Evolutionary conservation across 2,888 invertebrate species (phyloP).

Genomic region (Cepaea hortensis): DNA sequence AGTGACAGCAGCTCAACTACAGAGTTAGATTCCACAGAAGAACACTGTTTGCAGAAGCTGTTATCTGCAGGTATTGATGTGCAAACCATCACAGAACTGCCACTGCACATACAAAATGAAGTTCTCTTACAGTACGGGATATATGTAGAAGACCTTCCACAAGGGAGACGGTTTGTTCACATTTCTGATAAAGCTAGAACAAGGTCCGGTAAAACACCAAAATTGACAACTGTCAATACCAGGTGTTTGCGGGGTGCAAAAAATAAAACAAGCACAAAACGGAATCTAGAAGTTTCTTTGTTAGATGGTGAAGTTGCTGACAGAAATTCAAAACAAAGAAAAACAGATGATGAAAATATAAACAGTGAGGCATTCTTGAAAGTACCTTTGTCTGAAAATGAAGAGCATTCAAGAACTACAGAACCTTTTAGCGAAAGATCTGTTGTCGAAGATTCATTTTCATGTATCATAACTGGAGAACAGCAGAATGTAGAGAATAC

Average conservation of each 20-base stretch:
- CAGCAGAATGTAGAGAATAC: too few relatives aligned
- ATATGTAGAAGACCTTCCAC: conserved; percentile 2
- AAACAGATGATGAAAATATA: background rate
- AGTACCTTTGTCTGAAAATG: too few relatives aligned
- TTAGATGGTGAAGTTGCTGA: background rate
- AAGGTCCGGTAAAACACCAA: background rate
- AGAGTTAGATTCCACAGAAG: background rate
- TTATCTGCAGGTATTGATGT: conserved; percentile 57
- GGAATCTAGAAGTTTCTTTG: background rate
- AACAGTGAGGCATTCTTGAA: background rate
- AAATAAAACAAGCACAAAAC: background rate
- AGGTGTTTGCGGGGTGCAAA: background rate
- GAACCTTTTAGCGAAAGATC: background rate
- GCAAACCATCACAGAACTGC: conserved; percentile 58
- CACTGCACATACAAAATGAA: conserved; percentile 62
- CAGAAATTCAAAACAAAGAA: background rate
- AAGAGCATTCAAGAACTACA: too few relatives aligned
- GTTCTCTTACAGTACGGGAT: conserved; percentile 49
- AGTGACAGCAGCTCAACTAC: too few relatives aligned
- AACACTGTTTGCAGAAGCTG: background rate
- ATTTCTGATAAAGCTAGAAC: conserved; percentile 6
- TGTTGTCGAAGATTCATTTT: background rate
- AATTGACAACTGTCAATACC: background rate
- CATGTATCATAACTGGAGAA: background rate
- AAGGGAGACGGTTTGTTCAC: conserved; percentile 12